Conservation (phyloP, 1,140 invertebrate genomes). For the Harpegnathos saltator region DNA sequence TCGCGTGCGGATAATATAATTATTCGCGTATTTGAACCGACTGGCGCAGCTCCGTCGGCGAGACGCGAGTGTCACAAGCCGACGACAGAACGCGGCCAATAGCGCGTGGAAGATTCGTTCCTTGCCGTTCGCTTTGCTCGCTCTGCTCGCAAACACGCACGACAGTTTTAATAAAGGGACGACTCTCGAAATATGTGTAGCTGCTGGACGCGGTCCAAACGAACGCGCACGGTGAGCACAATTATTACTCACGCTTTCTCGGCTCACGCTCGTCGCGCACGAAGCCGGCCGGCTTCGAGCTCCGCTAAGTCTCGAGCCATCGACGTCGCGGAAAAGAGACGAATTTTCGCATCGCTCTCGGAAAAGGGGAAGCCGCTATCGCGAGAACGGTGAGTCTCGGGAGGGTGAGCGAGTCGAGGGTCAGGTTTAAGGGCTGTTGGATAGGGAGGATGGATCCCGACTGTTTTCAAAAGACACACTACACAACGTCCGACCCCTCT, state of each 20-base stretch:
- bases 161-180: slow-evolving; percentile 50
- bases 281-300: not conserved
- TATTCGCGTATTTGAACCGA: not conserved
- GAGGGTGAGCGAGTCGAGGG: slow-evolving; percentile 57
- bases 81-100: slow-evolving; percentile 12
- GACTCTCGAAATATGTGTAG: slow-evolving; percentile 59
- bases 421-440: slow-evolving; percentile 69
- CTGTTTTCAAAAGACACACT: slow-evolving; percentile 74
- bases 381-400: slow-evolving; percentile 32
- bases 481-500: slow-evolving; percentile 62
- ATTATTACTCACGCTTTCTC: slow-evolving; percentile 45
- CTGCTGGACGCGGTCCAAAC: slow-evolving; percentile 51
- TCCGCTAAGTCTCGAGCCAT: slow-evolving; percentile 13
- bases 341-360: not conserved
- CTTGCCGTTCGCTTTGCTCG: not conserved
- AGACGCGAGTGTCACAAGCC: not conserved
- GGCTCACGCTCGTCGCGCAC: slow-evolving; percentile 17
- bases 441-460: slow-evolving; percentile 44
- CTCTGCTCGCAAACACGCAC: no score
- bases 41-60: slow-evolving; percentile 18
- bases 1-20: slow-evolving; percentile 38
- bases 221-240: not conserved
- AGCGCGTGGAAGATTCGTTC: slow-evolving; percentile 19
- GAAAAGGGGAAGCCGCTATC: slow-evolving; percentile 1
- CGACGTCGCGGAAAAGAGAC: not conserved